Percentiles rank a stretch among this genome's conserved stretches.
Conservation (phyloP, 2,113 vertebrate species). For the Tor tambroides region DNA sequence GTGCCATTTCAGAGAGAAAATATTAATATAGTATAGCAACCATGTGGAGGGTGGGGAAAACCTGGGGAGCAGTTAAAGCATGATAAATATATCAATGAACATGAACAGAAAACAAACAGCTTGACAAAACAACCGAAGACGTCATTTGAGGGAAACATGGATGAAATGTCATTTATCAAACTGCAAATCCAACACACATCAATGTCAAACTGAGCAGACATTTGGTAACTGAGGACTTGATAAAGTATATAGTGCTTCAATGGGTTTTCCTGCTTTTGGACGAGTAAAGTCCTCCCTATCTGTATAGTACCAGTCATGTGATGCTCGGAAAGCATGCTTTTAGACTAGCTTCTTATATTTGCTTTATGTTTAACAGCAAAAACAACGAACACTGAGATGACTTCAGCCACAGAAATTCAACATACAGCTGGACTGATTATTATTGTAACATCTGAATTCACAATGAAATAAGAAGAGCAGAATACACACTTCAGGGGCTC, state of each 20-base stretch:
- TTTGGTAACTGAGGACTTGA: neutral
- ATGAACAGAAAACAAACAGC: neutral
- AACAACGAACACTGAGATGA: neutral
- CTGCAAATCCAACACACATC: neutral
- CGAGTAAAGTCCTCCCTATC: neutral
- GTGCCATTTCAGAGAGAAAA: conserved; percentile 48
- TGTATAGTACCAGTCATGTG: neutral
- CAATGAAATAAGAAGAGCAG: neutral
- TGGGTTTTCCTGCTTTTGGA: neutral
- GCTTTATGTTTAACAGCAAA: neutral
- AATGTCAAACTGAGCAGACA: neutral
- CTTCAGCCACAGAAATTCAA: neutral
- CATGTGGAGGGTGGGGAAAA: neutral
- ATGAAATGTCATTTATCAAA: neutral
- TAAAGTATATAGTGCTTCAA: conserved; percentile 4
- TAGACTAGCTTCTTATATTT: neutral
- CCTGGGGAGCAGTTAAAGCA: conserved; percentile 23
- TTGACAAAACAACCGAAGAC: conserved; percentile 1
- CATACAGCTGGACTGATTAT: neutral
- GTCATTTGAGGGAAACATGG: neutral
- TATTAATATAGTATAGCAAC: neutral
- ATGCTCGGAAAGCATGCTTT: neutral
- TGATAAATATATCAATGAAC: conserved; percentile 17
- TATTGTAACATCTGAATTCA: neutral
- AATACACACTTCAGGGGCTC: neutral